These are phyloP conservation scores for Cavia porcellus DNA, from an alignment of 2,113 vertebrate genomes.

Conservation along the genomic window DNA sequence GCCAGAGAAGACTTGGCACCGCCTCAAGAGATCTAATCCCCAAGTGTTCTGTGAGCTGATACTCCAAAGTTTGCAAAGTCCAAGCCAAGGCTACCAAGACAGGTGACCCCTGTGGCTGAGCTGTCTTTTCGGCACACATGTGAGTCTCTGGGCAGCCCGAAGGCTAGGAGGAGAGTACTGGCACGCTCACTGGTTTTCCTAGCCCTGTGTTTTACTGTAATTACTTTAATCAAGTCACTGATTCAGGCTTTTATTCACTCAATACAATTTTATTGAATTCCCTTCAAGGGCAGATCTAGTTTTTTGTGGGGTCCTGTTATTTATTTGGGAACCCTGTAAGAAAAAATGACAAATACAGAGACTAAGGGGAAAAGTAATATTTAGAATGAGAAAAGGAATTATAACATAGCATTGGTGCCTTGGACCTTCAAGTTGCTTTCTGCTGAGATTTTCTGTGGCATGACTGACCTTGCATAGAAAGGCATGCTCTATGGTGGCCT, in stretches of 20 bases:
- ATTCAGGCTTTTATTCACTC: conserved; percentile 19
- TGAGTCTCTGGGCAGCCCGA: not conserved
- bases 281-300: not conserved
- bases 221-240: not conserved
- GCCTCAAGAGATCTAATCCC: not conserved
- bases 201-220: not conserved
- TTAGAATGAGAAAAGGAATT: conserved; percentile 4
- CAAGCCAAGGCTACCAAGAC: not conserved
- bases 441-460: not conserved
- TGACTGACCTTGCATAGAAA: not conserved
- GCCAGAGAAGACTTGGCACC: not conserved
- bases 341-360: conserved; percentile 17
- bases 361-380: not conserved
- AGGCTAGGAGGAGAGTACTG: not conserved
- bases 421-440: not conserved
- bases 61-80: not conserved
- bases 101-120: not conserved
- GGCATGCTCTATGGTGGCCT: rapidly evolving
- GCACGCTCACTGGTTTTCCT: not conserved
- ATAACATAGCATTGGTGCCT: not conserved
- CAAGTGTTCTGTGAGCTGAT: not conserved
- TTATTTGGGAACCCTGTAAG: not conserved
- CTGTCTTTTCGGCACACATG: not conserved
- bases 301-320: not conserved
- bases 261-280: not conserved